Conservation (phyloP, 2,797 vertebrate genomes). For the Darevskia nairensis region DNA sequence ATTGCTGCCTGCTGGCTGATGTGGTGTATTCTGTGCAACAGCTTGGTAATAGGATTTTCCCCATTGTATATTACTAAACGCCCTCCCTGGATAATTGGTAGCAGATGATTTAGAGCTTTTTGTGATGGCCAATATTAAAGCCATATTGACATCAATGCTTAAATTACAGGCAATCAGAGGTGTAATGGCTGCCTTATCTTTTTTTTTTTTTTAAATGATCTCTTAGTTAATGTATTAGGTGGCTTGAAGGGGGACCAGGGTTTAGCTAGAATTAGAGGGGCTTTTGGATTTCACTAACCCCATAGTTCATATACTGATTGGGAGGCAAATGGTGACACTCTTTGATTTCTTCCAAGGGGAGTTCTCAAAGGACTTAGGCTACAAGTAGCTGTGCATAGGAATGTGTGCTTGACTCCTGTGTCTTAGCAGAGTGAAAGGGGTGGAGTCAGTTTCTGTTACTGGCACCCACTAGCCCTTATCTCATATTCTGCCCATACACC, state of each 20-base stretch:
- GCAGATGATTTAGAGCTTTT: not conserved
- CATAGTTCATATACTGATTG: not conserved
- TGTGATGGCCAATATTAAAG: not conserved
- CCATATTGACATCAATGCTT: not conserved
- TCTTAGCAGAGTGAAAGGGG: not conserved
- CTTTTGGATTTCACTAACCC: not conserved
- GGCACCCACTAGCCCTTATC: not conserved
- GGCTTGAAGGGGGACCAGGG: not conserved
- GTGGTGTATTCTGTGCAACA: not conserved
- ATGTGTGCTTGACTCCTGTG: not conserved
- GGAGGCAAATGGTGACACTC: not conserved
- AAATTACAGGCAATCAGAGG: not conserved
- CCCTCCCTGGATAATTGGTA: not conserved
- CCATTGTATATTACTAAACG: not conserved
- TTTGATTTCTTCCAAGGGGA: not conserved
- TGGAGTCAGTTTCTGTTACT: too few species aligned
- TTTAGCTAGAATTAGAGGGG: not conserved
- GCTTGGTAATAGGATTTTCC: not conserved
- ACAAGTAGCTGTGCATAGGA: not conserved
- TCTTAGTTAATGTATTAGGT: not conserved
- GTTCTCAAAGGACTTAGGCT: not conserved
- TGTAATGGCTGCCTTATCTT: not conserved
- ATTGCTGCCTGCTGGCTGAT: not conserved
- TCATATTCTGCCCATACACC: not conserved
- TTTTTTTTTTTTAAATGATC: not conserved